Conservation (phyloP, 2,797 vertebrate species). For the Sparidentex hasta region DNA sequence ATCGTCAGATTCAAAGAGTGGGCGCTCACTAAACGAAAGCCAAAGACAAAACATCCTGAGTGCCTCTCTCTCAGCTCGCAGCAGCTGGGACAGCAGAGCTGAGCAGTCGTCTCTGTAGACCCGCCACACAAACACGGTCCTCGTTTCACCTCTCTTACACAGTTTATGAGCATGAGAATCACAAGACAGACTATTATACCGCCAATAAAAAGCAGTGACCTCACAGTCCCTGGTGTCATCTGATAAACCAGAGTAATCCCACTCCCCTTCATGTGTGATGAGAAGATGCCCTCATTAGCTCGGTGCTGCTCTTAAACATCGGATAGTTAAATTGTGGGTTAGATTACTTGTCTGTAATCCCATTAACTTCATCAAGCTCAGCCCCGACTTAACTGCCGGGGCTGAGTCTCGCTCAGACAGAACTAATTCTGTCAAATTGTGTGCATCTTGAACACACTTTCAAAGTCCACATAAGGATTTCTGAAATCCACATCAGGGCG, state of each 20-base stretch:
- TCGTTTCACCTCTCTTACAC: constrained; percentile 48
- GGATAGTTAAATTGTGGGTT: constrained; percentile 72
- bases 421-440: constrained; percentile 70
- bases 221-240: constrained; percentile 58
- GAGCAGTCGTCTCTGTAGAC: constrained; percentile 45
- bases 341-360: constrained; percentile 78
- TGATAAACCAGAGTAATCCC: constrained; percentile 63
- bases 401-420: constrained; percentile 54
- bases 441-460: constrained; percentile 67
- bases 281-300: constrained; percentile 70
- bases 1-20: background rate
- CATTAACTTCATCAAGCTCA: constrained; percentile 78
- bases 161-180: constrained; percentile 51
- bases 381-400: constrained; percentile 59
- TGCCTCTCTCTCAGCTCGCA: constrained; percentile 11
- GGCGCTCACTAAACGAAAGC: background rate
- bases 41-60: background rate
- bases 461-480: constrained; percentile 64
- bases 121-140: constrained; percentile 67
- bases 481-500: constrained; percentile 54
- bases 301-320: constrained; percentile 66
- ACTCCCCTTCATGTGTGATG: constrained; percentile 63
- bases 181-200: constrained; percentile 49
- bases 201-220: constrained; percentile 63
- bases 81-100: constrained; percentile 35